Base-by-base conservation (phyloP, 2,797 vertebrate genomes). In the Denticeps clupeoides region DNA sequence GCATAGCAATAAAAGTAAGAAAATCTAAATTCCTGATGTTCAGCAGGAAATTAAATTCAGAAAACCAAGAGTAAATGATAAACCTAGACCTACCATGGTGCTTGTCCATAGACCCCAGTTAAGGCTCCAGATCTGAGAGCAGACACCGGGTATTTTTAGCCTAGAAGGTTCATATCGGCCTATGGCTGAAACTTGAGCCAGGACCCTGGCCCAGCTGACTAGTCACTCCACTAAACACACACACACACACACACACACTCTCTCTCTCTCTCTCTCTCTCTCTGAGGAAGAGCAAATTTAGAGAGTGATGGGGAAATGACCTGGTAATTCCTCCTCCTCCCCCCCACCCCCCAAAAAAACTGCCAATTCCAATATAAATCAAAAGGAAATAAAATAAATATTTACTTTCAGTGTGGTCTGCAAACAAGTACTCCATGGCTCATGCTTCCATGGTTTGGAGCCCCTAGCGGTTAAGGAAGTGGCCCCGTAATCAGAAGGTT, bases 151-250 rank as follows among this genome's bases (percentile, higher is more conserved):
- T 57, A 66, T 63, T 62, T 67, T 59, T 59, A 64, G 56, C 43
- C 68, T 64, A 65, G 56, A 49, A 45, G 64, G 45, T 48, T 63
- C 51, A 57, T 65, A 41, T 53, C 53, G 44, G 12, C 35, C 50
- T 45, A 7, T n/a, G 15, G 40, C 41, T 72, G 78, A 78, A 75
- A 81, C 61, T 41, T 67, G 69, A 82, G 58, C 58, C 44, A 51
- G 52, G 45, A 49, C 49, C 56, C 24, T 41, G n/a, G n/a, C n/a
- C n/a, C n/a, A n/a, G n/a, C n/a, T n/a, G n/a, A n/a, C n/a, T n/a
- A n/a, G n/a, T n/a, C n/a, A 27, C 44, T 44, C 58, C 56, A 55
- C 48, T 28, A 16, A 58, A 58, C 33, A 28, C 5, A 47, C 26
- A 59, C 35, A 55, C 21, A 25, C 29, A 45, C 19, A 15, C 49